phyloP scores from a whole-genome alignment of 2,888 invertebrate genomes.

The Tanypteryx hageni region DNA sequence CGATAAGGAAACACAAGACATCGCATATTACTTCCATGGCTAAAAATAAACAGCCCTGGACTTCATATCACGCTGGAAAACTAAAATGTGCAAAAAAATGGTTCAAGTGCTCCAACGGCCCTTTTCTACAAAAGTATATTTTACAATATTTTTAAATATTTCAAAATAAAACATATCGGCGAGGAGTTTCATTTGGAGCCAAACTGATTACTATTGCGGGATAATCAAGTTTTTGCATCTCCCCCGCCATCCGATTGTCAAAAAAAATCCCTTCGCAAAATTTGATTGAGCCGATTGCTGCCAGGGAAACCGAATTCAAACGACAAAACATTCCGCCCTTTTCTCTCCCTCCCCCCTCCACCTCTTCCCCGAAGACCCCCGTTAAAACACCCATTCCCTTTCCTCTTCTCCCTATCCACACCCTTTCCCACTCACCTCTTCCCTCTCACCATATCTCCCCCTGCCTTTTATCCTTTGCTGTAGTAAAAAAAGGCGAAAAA shows the following conservation, averaged over 20 bases:
- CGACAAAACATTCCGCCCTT: background rate
- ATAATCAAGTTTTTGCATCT: background rate
- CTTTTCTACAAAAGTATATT: too few species aligned
- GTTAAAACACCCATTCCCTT: too few species aligned
- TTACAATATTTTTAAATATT: too few species aligned
- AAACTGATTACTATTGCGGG: background rate
- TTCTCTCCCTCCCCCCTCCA: background rate
- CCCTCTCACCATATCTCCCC: background rate
- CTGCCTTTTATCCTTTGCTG: background rate
- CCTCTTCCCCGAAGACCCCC: background rate
- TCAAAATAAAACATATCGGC: background rate
- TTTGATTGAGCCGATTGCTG: background rate
- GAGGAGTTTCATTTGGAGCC: background rate
- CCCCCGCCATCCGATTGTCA: background rate
- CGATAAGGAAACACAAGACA: too few species aligned
- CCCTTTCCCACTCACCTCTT: too few species aligned
- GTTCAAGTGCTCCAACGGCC: too few species aligned
- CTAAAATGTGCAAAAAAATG: too few species aligned
- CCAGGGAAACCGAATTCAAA: constrained; percentile 15
- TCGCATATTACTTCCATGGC: background rate
- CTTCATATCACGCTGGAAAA: too few species aligned
- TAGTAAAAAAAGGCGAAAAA: background rate
- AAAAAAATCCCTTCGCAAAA: background rate
- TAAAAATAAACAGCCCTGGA: too few species aligned
- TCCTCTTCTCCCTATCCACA: too few species aligned